Evolutionary conservation across 92 coral and sea anemone species (phyloP).

Genomic region (Isaurus tuberculatus): DNA sequence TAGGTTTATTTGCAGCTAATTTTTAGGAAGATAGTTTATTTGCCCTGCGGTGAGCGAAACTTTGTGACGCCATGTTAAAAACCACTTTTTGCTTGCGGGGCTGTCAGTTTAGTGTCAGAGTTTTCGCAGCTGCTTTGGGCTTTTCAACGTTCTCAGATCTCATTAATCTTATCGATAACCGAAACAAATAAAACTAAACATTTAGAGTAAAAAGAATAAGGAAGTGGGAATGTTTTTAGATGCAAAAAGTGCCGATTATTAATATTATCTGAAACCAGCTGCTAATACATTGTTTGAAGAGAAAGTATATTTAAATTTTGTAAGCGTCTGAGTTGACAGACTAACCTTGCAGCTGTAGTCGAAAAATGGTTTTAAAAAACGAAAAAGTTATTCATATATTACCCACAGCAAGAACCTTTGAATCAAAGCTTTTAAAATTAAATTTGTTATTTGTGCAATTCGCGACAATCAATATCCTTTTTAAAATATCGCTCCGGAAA

Average conservation of each 20-base stretch:
- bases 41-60: neutral
- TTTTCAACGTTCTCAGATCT: constrained; percentile 20
- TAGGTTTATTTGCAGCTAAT: neutral
- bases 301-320: neutral
- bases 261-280: constrained; percentile 18
- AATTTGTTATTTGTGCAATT: neutral
- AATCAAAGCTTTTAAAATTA: too few relatives aligned
- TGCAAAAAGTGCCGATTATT: constrained; percentile 24
- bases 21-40: neutral
- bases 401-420: too few relatives aligned
- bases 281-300: constrained; percentile 12
- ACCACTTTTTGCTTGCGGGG: constrained; percentile 46
- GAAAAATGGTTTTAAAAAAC: too few relatives aligned
- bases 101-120: neutral
- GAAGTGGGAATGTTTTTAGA: constrained; percentile 30
- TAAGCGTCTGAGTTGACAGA: neutral
- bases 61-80: constrained; percentile 23
- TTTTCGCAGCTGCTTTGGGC: constrained; percentile 16
- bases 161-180: constrained; percentile 33
- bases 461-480: neutral
- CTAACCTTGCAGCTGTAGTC: neutral
- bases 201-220: constrained; percentile 17
- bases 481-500: constrained; percentile 53
- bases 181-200: constrained; percentile 43
- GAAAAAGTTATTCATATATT: too few relatives aligned